phyloP scores from a whole-genome alignment of 2,113 vertebrate species.

The Fukomys damarensis region DNA sequence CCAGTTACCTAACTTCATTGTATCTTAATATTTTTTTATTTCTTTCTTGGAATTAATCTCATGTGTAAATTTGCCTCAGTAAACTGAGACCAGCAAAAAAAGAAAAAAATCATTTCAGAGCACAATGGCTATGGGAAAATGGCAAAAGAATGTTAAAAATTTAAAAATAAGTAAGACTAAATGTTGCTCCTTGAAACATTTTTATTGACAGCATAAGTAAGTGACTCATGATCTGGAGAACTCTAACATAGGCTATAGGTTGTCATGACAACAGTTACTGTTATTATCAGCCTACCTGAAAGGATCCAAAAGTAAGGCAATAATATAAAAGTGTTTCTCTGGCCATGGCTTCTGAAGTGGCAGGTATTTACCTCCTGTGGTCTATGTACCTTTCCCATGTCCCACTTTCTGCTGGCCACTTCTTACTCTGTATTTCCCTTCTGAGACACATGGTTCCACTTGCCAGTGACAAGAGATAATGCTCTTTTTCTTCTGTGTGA shows the following conservation, averaged over 20 bases:
- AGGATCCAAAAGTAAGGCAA: slow-evolving; percentile 38
- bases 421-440: not conserved
- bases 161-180: slow-evolving; percentile 41
- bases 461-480: not conserved
- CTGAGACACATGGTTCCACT: not conserved
- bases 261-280: slow-evolving; percentile 59
- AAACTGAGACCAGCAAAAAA: slow-evolving; percentile 9
- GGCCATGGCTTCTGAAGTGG: not conserved
- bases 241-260: slow-evolving; percentile 50
- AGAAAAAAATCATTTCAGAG: slow-evolving; percentile 45
- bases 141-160: slow-evolving; percentile 27
- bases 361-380: slow-evolving; percentile 16
- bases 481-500: not conserved
- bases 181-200: slow-evolving; percentile 36
- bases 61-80: slow-evolving; percentile 11
- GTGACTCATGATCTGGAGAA: slow-evolving; percentile 55
- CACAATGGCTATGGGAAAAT: slow-evolving; percentile 22
- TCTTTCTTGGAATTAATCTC: slow-evolving; percentile 33
- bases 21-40: slow-evolving; percentile 51
- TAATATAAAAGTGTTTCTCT: slow-evolving; percentile 56
- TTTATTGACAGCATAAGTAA: slow-evolving; percentile 68
- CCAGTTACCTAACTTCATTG: slow-evolving; percentile 13
- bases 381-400: not conserved
- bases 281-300: slow-evolving; percentile 57
- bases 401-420: not conserved